Evolutionary conservation across 1,140 invertebrate species (phyloP), one percentile per base, ranked within the genome.

Genomic region (Drosophila orena): DNA sequence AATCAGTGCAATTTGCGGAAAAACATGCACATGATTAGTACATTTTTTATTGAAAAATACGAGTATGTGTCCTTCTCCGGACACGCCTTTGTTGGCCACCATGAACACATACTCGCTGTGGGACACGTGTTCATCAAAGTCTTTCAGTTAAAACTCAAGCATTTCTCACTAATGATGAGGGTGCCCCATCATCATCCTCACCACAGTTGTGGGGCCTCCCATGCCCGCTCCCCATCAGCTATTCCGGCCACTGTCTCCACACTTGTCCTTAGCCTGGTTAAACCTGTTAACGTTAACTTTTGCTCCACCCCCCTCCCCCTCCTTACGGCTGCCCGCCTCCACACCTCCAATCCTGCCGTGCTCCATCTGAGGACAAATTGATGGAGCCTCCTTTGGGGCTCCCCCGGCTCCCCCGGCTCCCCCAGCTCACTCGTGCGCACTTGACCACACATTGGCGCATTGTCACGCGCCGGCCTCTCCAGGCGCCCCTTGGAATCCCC

Each of bases 241-340:
- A 5, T 58, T 38, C 57, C 70, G 65, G 62, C 56, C 73, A 77
- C 72, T 86, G 72, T 77, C 75, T 80, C 71, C 62, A 57, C 77
- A 68, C 61, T 77, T 84, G 81, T 85, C 81, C 78, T 85, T 81
- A 86, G 81, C 81, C 70, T 81, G 81, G 81, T 88, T 88, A 85
- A 85, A 85, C 83, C 81, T 86, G 81, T 85, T 85, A 86, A 81
- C 81, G 81, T 86, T 85, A 86, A 88, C 83, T 86, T 85, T 85
- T 81, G 60, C 74, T 68, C 65, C 72, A 58, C 52, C 57, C 66
- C 46, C 24, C 5, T 56, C 57, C 66, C 46, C 24, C 5, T 15
- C 10, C 6, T 12, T 17, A 30, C 30, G 22, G 46, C 24, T 44
- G 10, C 7, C 17, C 43, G 62, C 47, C 52, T 43, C 66, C 68